Evolutionary conservation across 2,113 vertebrate genomes (phyloP), one percentile per base, ranked within the genome.

Genomic region (Pelecanus crispus): DNA sequence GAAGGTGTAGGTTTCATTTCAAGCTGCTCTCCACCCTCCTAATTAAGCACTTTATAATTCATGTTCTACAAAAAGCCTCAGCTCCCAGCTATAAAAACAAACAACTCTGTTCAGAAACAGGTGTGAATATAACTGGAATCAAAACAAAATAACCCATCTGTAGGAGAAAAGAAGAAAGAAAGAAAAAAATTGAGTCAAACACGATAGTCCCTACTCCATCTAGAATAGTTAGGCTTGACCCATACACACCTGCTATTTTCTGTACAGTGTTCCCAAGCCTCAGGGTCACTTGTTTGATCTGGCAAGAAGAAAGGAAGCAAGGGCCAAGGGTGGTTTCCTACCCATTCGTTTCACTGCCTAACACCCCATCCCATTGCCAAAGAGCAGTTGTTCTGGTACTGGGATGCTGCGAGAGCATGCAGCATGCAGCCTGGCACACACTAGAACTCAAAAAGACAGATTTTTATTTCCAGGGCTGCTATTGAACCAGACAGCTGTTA

Each of bases 1-100:
- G 79, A 88, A 86, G 75, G 71, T 55, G 21, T 12, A 77, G 36
- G 70, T 66, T 90, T 88, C 65, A 65, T 49, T 95, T 86, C 65
- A 81, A 93, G 67, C 50, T 83, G 47, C 68, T 95, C 89, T 90
- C 79, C 79, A 71, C 87, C 80, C 75, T 86, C 53, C 90, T 90
- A 85, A 94, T 95, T 84, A 95, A 70, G 62, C 65, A 78, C 66
- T 91, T 88, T 55, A 61, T 79, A 88, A 93, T 28, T 87, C 66
- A 63, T 81, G 47, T 71, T 73, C 72, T 63, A 70, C 70, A 62
- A 91, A 95, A 92, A 72, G 13, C 65, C 49, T 70, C 38, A 83
- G 58, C 45, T 94, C 24, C 29, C 38, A 75, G 25, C 34, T 92
- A 87, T 26, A 68, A 75, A 95, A 93, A 86, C 71, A 92, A 96